Evolutionary conservation across 2,888 invertebrate species (phyloP), one percentile per base, ranked within the genome.

Genomic region (Melikaiella ostensackeni): DNA sequence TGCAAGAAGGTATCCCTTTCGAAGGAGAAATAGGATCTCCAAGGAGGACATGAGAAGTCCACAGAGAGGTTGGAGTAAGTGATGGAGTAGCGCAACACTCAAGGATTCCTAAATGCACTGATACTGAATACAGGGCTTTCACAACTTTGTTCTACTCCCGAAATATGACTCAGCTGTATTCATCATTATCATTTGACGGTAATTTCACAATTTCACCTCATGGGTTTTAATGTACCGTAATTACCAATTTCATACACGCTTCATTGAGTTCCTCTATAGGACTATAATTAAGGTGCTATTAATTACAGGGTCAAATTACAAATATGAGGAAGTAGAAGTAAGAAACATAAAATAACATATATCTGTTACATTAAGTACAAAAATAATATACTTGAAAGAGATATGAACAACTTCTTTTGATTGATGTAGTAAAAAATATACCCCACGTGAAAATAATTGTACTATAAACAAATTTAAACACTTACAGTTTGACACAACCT

Each of bases 1-100:
- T 57, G n/a, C 46, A 38, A 55, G 66, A 24, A 77, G 74, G 50
- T 61, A 27, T 74, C 46, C 74, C 73, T 77, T 78, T 74, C 75
- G 21, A 74, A 57, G 21, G 78, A 42, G 63, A 80, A 80, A 82
- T 79, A 61, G 74, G 76, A 82, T 79, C 76, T 76, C 55, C 50
- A 57, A 30, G 78, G 63, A 21, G 79, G 61, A 76, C 76, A 80
- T 78, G 77, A 75, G 82, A 81, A 85, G 83, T 85, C 87, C 87
- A 77, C 75, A 75, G 88, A 86, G 87, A 89, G 77, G 85, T 82
- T 82, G 74, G 81, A 81, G 85, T 90, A 90, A 89, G 87, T 90
- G 89, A 90, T 89, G 86, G 88, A 90, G 89, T 86, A 83, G 83
- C 80, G 81, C 76, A 59, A 81, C 81, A 79, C 79, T 74, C 74